phyloP scores from a whole-genome alignment of 35 echinoderm and acorn worm species.

The Heliocidaris erythrogramma region DNA sequence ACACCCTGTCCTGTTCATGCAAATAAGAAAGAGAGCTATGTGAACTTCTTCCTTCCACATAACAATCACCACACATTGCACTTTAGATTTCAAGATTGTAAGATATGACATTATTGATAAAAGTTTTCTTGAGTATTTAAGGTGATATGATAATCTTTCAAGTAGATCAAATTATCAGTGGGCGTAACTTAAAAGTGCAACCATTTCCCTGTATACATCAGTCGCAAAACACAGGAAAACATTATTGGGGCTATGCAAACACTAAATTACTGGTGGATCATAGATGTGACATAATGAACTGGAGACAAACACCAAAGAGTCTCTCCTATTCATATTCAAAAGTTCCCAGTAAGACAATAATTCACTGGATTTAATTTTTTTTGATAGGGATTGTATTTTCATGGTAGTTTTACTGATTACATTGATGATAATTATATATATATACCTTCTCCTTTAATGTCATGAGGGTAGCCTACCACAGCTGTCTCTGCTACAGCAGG shows the following conservation, averaged over 20 bases:
- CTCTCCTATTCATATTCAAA: not conserved
- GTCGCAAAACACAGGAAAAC: not conserved
- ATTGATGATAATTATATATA: not conserved
- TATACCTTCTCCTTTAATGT: constrained; percentile 99
- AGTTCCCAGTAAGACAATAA: too few relatives aligned
- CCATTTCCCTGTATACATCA: too few relatives aligned
- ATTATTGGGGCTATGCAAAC: not conserved
- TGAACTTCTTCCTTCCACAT: not conserved
- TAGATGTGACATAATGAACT: not conserved
- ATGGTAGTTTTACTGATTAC: not conserved
- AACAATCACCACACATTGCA: not conserved
- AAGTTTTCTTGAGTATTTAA: too few relatives aligned
- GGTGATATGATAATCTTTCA: too few relatives aligned
- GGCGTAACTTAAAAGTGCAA: too few relatives aligned
- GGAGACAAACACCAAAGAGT: not conserved
- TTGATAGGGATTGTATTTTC: too few relatives aligned
- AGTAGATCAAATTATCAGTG: too few relatives aligned
- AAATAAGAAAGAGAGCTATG: not conserved
- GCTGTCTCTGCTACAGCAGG: constrained; percentile 96
- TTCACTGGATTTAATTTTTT: too few relatives aligned
- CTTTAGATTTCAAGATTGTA: too few relatives aligned
- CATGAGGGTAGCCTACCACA: constrained; percentile 95
- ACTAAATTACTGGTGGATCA: not conserved
- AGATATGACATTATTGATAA: too few relatives aligned
- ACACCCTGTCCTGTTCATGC: not conserved